Base-by-base conservation (phyloP, 2,113 vertebrate genomes). In the Poecile atricapillus region DNA sequence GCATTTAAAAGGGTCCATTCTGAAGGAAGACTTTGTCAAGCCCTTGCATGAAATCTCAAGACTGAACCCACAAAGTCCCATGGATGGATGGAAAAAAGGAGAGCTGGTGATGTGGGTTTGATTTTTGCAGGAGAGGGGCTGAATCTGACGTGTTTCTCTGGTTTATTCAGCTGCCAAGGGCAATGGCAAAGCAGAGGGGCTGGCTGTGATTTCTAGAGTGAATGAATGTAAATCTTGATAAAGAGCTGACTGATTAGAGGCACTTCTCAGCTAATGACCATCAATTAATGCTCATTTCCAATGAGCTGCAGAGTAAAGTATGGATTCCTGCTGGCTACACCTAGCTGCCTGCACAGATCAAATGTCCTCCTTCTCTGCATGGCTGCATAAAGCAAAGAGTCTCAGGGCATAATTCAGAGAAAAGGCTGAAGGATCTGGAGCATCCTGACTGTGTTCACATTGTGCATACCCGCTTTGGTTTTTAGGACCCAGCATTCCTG, bases 221-320 rank as follows among this genome's bases (percentile, higher is more conserved):
- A 46, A 31, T n/a, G 28, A 22, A 60, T 80, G 63, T 39, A 50
- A 76, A 85, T 43, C 67, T 55, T 39, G 75, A 55, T 70, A 63
- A 94, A 79, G 77, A 79, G 7, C 33, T 80, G 82, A 24, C 53
- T 69, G 71, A 95, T 88, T 88, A 86, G 47, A 90, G 64, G 33
- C 59, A 88, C 59, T 95, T 96, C 90, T 83, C 71, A 91, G 62
- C 92, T 95, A 95, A 96, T 85, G 71, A 87, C 43, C 8, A 0
- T 74, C 93, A 94, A 88, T 95, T 91, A 94, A 91, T 80, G 85
- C 43, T 95, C 69, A 95, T 91, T 71, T 70, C 58, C 41, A 62
- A 10, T 3, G 63, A 83, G 18, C 19, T 11, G 53, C 89, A 77
- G 77, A 77, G 84, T 73, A 87, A 85, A 90, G 18, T 62, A 87